A percentile compares a stretch with the other conserved stretches of the same genome.
Evolutionary conservation across 2,888 invertebrate species (phyloP).

Genomic region (Taenaris catops): DNA sequence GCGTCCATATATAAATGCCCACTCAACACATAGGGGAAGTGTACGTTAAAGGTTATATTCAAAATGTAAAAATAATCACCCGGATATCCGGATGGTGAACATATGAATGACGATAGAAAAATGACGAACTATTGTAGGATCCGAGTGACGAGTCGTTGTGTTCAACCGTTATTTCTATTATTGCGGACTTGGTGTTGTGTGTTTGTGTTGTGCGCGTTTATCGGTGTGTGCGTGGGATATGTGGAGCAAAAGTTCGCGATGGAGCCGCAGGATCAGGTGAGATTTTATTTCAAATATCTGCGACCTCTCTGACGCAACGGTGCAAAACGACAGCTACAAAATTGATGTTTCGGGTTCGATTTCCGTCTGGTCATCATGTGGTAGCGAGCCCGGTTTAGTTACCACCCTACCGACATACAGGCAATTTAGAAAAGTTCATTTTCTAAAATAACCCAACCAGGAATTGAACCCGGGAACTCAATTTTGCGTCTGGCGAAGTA

Average conservation of each 20-base stretch:
- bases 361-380: no score
- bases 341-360: no score
- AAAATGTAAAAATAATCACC: slow-evolving; percentile 51
- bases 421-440: no score
- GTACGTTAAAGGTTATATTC: slow-evolving; percentile 37
- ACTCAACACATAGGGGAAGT: slow-evolving; percentile 41
- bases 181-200: slow-evolving; percentile 58
- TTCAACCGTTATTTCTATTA: slow-evolving; percentile 56
- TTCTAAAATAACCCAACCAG: no score
- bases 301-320: no score
- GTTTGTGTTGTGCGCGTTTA: slow-evolving; percentile 33
- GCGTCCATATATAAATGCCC: slow-evolving; percentile 38
- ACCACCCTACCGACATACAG: no score
- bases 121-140: slow-evolving; percentile 27
- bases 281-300: neutral
- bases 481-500: no score
- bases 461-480: no score
- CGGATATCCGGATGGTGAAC: slow-evolving; percentile 16
- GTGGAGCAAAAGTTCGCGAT: slow-evolving; percentile 79
- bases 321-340: no score
- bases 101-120: slow-evolving; percentile 9
- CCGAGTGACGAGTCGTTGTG: slow-evolving; percentile 55
- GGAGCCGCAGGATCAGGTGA: slow-evolving; percentile 40
- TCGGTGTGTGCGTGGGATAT: slow-evolving; percentile 55
- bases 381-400: no score